phyloP scores from a whole-genome alignment of 1,140 invertebrate genomes.

The Thaumetopoea pityocampa region DNA sequence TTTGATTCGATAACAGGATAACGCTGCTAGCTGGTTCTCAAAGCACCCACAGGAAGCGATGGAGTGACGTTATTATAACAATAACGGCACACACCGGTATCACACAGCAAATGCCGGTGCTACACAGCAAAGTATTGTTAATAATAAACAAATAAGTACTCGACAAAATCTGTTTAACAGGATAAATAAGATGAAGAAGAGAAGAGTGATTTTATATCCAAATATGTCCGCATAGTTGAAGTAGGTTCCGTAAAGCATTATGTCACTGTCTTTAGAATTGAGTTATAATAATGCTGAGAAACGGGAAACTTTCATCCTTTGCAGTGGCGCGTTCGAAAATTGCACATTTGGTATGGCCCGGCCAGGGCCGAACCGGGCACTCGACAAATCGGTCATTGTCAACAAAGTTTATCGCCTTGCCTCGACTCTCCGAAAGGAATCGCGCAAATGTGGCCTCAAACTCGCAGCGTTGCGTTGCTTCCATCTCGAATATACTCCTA shows the following conservation, averaged over 20 bases:
- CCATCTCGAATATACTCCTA: constrained; percentile 17
- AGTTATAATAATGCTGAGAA: constrained; percentile 34
- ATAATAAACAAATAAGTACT: neutral
- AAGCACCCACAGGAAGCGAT: too few relatives aligned
- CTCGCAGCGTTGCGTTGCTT: constrained; percentile 20
- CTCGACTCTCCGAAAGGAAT: constrained; percentile 35
- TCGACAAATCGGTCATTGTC: constrained; percentile 59
- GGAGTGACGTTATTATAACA: too few relatives aligned
- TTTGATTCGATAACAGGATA: too few relatives aligned
- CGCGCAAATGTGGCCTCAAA: constrained; percentile 48
- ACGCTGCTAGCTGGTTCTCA: too few relatives aligned
- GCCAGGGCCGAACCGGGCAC: constrained; percentile 18
- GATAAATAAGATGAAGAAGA: constrained; percentile 9
- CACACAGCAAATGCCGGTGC: too few relatives aligned
- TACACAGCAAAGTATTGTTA: too few relatives aligned
- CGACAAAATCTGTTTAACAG: neutral
- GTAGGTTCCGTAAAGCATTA: constrained; percentile 29
- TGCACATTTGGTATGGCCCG: constrained; percentile 30
- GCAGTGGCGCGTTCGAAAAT: constrained; percentile 34
- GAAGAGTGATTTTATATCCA: constrained; percentile 23
- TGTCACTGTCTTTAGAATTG: constrained; percentile 35
- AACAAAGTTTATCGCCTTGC: constrained; percentile 51
- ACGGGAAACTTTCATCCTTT: constrained; percentile 31
- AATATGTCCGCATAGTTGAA: constrained; percentile 32
- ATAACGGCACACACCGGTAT: too few relatives aligned